These are phyloP conservation scores for Otolemur garnettii DNA, from an alignment of 2,113 vertebrate species.

Conservation along the genomic window DNA sequence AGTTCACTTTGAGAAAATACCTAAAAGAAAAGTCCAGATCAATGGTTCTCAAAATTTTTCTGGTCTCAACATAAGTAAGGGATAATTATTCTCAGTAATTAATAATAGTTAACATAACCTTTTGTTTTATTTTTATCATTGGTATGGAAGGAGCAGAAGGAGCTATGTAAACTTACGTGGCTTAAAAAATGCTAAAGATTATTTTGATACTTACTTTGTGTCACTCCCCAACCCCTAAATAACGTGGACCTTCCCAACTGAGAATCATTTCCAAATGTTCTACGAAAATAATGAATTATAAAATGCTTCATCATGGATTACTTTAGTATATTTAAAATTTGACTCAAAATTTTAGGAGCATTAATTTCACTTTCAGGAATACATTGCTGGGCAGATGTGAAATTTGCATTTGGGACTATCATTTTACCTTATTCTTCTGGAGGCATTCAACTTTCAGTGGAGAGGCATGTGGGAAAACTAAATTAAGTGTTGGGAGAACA, in stretches of 20 bases:
- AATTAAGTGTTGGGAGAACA: neutral
- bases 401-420: neutral
- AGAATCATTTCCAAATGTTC: neutral
- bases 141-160: neutral
- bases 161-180: neutral
- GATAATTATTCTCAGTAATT: neutral
- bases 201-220: neutral
- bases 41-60: neutral
- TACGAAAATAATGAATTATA: conserved; percentile 37
- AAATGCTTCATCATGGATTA: neutral
- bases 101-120: neutral
- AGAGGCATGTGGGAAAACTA: neutral
- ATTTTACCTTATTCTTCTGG: neutral
- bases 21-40: conserved; percentile 3
- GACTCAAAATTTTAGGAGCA: neutral
- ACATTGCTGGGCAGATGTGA: neutral
- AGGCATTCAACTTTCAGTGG: neutral
- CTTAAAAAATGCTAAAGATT: conserved; percentile 1
- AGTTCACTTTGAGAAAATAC: conserved; percentile 40
- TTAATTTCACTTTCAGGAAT: conserved; percentile 28
- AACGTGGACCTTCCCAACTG: neutral
- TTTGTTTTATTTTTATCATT: neutral
- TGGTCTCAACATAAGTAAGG: neutral
- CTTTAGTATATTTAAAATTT: conserved; percentile 28
- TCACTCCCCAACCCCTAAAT: neutral